Base-by-base conservation (phyloP, 2,113 vertebrate species). In the Sardina pilchardus region DNA sequence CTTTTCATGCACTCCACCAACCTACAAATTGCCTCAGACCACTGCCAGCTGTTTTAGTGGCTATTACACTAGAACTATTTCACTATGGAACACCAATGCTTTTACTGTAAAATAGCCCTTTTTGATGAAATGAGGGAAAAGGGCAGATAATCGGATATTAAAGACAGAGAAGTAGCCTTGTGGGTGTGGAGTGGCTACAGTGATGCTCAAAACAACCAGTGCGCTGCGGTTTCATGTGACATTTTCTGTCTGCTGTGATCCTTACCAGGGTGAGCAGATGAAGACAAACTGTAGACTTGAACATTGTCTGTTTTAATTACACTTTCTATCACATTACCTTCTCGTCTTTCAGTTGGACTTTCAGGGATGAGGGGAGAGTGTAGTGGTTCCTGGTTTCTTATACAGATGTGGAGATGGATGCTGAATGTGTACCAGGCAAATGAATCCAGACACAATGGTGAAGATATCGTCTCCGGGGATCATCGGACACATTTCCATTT, bases 401-500 rank as follows among this genome's bases (percentile, higher is more conserved):
- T 80, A 71, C 84, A 81, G 87, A 86, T 82, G 85, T 83, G 85
- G 43, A 50, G 83, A 84, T 81, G 88, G 85, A 87, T 85, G 24
- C 53, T 53, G 50, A 86, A 63, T 82, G 80, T 88, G 71, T 87
- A 56, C 85, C 48, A 83, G 78, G 75, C 84, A 86, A 86, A 87
- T 86, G 85, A 87, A 86, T 85, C 30, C 85, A 45, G 80, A 84
- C 87, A 84, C 83, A 84, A 82, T 53, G 71, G 83, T 48, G 47
- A 56, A 50, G 78, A 53, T 83, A 83, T 63, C 86, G 80, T 84
- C 87, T 84, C 82, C 42, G 53, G 84, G 81, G 83, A 88, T 81
- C 81, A 85, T 87, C 81, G 53, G 84, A 63, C 83, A 78, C 24
- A 85, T 87, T 91, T 88, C 85, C 84, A 91, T 91, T 90, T 90